Base-by-base conservation (phyloP, 2,113 vertebrate species). In the Brachypodius melanocephalos region DNA sequence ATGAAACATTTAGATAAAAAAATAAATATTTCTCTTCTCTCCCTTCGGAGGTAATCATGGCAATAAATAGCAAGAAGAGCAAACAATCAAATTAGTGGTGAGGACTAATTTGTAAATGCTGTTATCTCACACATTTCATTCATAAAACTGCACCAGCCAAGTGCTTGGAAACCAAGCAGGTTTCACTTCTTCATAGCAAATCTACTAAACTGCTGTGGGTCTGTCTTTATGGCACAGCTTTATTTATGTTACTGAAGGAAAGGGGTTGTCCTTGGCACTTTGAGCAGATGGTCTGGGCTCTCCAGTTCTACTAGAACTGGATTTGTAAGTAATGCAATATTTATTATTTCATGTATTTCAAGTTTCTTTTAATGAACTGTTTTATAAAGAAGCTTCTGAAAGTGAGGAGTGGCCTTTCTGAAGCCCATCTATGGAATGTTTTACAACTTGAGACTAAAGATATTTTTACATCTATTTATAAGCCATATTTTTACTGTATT, bases 281-380 rank as follows among this genome's bases (percentile, higher is more conserved):
- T 17, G 12, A 85, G 85, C 97, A 97, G 89, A 94, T 96, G 96
- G 89, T 51, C 65, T 93, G 75, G 29, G 72, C 85, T 93, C 91
- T 91, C 54, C 42, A 79, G 54, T 59, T 89, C 89, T 93, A 11
- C 45, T 28, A 96, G 96, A 97, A 90, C 38, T 84, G 29, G 45
- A 61, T 80, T 95, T 17, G 25, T 89, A 93, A 93, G 95, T 77
- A 87, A 87, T n/a, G 17, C 46, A 77, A 45, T 78, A 49, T 77
- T 96, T 96, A 69, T 93, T 45, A 90, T 77, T 55, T 63, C 5
- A 10, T 26, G 34, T 76, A 77, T 85, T 12, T 14, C 88, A 92
- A 81, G 34, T 57, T 55, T 51, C 32, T 86, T 83, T 78, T 12
- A 73, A 91, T 93, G 55, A 61, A 76, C 31, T 45, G 11, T 89